A percentile compares a stretch with the other conserved stretches of the same genome.
phyloP scores from a whole-genome alignment of 2,888 invertebrate species.

The Phyllotreta cruciferae region DNA sequence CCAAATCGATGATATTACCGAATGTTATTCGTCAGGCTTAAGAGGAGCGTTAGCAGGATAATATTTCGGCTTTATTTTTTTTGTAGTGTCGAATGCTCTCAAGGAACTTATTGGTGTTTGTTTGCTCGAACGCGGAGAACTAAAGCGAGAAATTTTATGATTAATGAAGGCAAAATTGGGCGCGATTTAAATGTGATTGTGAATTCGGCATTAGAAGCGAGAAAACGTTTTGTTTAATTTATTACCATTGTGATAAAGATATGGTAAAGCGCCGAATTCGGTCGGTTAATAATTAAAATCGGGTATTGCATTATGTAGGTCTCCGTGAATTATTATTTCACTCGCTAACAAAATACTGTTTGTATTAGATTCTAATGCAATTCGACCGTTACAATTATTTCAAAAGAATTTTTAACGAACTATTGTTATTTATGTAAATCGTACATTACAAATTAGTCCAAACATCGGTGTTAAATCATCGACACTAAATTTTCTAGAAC shows the following conservation, averaged over 20 bases:
- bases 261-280: background rate
- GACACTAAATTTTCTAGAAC: too few relatives aligned
- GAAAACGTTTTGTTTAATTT: constrained; percentile 16
- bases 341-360: too few relatives aligned
- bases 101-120: background rate
- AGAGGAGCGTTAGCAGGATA: background rate
- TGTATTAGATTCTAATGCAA: too few relatives aligned
- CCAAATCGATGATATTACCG: background rate
- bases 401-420: too few relatives aligned
- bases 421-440: too few relatives aligned
- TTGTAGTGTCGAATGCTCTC: background rate
- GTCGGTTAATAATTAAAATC: constrained; percentile 8
- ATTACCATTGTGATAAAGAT: constrained; percentile 12
- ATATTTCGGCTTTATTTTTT: background rate
- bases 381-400: too few relatives aligned
- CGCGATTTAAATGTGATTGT: constrained; percentile 6
- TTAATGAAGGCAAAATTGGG: constrained; percentile 16
- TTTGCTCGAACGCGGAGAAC: background rate
- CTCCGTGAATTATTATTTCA: background rate
- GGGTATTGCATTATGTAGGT: constrained; percentile 3
- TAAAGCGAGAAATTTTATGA: constrained; percentile 11
- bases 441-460: too few relatives aligned
- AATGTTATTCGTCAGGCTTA: background rate
- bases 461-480: too few relatives aligned
- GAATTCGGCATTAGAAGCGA: constrained; percentile 14